phyloP scores from a whole-genome alignment of 2,888 invertebrate genomes.

The Amblyjoppa proteus region DNA sequence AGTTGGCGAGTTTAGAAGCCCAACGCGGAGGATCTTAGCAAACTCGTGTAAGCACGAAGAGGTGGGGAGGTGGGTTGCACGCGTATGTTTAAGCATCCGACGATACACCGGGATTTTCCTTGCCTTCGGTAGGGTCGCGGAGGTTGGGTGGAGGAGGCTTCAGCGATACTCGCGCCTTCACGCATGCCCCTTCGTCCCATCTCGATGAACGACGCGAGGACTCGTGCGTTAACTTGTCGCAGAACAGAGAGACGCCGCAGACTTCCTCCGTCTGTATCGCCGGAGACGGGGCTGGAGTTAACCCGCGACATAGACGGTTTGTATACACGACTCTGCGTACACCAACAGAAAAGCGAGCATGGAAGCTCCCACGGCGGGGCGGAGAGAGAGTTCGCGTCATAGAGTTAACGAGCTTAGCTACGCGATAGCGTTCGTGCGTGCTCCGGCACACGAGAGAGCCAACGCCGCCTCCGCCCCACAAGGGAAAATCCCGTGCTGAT shows the following conservation, averaged over 20 bases:
- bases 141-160: neutral
- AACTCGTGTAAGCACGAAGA: neutral
- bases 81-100: neutral
- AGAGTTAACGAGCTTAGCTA: slow-evolving; percentile 64
- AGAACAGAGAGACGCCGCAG: slow-evolving; percentile 20
- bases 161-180: slow-evolving; percentile 1
- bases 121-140: neutral
- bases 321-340: slow-evolving; percentile 12
- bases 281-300: neutral
- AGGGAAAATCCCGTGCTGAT: slow-evolving; percentile 22
- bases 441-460: neutral
- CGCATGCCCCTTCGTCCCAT: neutral
- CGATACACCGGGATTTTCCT: neutral
- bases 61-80: neutral
- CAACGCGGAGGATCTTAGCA: slow-evolving; percentile 22
- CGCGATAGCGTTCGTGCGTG: slow-evolving; percentile 62
- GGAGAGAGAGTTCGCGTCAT: slow-evolving; percentile 53
- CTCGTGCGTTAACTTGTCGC: slow-evolving; percentile 33
- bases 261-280: neutral
- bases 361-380: neutral
- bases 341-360: slow-evolving; percentile 1
- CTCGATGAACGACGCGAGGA: neutral
- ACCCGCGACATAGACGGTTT: neutral
- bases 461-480: slow-evolving; percentile 1
- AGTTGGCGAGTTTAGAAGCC: slow-evolving; percentile 47